A percentile compares a stretch with the other conserved stretches of the same genome.
These are phyloP conservation scores for Phylloscopus trochilus DNA, from an alignment of 2,113 vertebrate genomes.

Conservation along the genomic window DNA sequence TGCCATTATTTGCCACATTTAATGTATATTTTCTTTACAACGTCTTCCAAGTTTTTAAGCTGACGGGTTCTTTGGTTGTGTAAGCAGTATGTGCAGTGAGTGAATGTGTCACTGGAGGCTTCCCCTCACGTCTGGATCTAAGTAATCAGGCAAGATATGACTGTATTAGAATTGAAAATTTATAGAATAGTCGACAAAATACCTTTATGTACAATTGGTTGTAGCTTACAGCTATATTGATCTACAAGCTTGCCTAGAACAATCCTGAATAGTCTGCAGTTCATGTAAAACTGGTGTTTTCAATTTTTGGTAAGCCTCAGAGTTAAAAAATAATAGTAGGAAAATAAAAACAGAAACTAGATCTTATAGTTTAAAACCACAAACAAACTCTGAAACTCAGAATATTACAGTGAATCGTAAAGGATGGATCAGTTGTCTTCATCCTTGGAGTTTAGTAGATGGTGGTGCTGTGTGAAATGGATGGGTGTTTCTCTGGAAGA, in stretches of 20 bases:
- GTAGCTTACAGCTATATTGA: neutral
- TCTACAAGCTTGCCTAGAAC: neutral
- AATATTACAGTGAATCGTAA: rapidly evolving
- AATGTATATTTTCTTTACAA: neutral
- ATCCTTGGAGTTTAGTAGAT: neutral
- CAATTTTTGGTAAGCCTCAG: neutral
- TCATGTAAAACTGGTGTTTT: neutral
- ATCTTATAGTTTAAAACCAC: neutral
- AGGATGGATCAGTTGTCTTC: neutral
- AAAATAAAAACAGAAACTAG: neutral
- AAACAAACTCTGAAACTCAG: neutral
- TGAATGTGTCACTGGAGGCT: neutral
- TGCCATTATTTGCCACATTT: neutral
- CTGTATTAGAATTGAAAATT: neutral
- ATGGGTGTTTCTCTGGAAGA: neutral
- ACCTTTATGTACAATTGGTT: neutral
- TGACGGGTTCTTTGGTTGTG: neutral
- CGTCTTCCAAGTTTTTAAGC: neutral
- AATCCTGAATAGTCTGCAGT: neutral
- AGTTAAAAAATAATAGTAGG: neutral
- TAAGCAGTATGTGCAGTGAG: neutral
- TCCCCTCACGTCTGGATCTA: neutral
- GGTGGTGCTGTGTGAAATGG: neutral
- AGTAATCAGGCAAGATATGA: neutral
- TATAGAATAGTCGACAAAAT: neutral